Evolutionary conservation across 2,888 invertebrate genomes (phyloP), one percentile per base, ranked within the genome.

Genomic region (Slavum lentiscoides): DNA sequence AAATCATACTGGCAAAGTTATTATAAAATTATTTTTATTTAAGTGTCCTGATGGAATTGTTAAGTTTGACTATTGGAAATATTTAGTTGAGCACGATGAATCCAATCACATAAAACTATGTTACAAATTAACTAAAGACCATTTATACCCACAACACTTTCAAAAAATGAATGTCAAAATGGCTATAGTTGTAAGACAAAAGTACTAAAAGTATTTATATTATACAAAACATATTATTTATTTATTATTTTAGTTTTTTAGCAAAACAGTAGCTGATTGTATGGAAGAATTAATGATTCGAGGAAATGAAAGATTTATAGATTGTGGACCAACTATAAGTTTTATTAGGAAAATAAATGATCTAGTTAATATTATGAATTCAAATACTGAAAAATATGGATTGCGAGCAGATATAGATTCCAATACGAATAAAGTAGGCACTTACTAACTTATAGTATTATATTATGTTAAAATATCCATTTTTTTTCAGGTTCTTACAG

Each of bases 41-140:
- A 11, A 21, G 21, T 61, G 21, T 61, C 21, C 21, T 15, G 43
- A 15, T 15, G 43, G 67, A 7, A 13, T 67, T 67, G 67, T 43
- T 67, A 21, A 67, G 15, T 43, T 43, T 4, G 43, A 67, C 13
- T 61, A 67, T 21, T 21, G 67, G 39, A 39, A 39, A 39, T 21
- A 49, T 4, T 67, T 67, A 67, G 43, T 67, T 4, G 21, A 67
- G 15, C 7, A 21, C 15, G 21, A 67, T 67, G 49, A 67, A 49
- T 15, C 1, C 11, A 67, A 43, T 67, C 43, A 67, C 1, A 49
- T 67, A 23, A 39, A 39, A 39, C 39, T 68, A 15, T 68, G 68
- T 23, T 49, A 68, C 49, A 49, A 68, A 49, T 21, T 68, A 23
- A 68, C n/a, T 21, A 67, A 67, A 67, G n/a, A 67, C 49, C 67